Conservation (phyloP, 2,113 vertebrate genomes). For the Embiotoca jacksoni region DNA sequence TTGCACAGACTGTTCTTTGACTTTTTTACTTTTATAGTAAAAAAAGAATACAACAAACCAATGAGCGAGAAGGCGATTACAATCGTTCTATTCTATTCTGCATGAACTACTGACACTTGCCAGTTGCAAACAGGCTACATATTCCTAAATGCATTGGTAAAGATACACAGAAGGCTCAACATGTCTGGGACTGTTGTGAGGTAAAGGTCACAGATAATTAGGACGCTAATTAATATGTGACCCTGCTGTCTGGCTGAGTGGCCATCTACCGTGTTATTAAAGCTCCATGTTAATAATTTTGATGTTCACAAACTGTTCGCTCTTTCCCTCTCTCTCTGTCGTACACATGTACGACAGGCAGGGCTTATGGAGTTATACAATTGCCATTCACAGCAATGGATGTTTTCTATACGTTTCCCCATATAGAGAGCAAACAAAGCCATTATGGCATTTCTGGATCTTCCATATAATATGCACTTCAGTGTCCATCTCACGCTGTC, state of each 20-base stretch:
- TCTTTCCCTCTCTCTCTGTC: neutral
- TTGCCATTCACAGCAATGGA: constrained; percentile 3
- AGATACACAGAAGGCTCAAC: constrained; percentile 27
- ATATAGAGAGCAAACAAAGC: constrained; percentile 15
- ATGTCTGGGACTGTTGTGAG: constrained; percentile 38
- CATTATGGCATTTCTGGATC: constrained; percentile 37
- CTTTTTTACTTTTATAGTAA: neutral
- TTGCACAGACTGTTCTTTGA: neutral
- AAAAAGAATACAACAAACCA: neutral
- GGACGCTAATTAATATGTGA: constrained; percentile 63
- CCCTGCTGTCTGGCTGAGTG: constrained; percentile 47
- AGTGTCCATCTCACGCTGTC: constrained; percentile 5
- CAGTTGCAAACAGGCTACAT: constrained; percentile 39
- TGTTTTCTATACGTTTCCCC: neutral
- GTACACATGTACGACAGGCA: neutral
- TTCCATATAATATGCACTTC: constrained; percentile 23
- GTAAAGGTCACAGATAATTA: constrained; percentile 65
- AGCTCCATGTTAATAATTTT: constrained; percentile 44
- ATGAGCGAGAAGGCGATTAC: neutral
- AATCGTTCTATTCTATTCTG: constrained; percentile 9
- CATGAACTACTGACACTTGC: constrained; percentile 32
- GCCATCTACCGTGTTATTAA: constrained; percentile 31
- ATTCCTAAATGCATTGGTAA: constrained; percentile 49
- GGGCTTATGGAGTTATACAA: neutral
- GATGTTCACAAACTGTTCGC: constrained; percentile 23